Percentiles rank a stretch among this genome's conserved stretches.
Conservation (phyloP, 53 echinoderm and acorn worm species). For the Arbacia lixula region DNA sequence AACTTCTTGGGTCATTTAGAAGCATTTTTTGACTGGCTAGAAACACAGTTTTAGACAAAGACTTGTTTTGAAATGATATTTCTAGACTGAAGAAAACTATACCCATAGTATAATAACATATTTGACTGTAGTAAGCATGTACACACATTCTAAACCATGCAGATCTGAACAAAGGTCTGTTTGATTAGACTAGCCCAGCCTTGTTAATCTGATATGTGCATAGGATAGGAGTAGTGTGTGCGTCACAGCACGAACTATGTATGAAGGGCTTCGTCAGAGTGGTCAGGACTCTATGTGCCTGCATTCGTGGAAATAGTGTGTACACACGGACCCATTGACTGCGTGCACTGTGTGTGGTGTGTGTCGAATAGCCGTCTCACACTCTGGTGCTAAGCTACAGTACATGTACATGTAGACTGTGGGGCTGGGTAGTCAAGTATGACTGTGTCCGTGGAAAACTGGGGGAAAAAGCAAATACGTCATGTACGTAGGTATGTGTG, state of each 20-base stretch:
- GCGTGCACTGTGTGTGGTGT: constrained; percentile 3
- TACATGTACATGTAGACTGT: neutral
- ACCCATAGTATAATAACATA: no score
- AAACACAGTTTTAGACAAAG: no score
- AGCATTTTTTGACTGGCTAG: no score
- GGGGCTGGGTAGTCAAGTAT: no score
- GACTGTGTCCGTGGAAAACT: no score
- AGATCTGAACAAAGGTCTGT: neutral
- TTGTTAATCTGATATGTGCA: constrained; percentile 38
- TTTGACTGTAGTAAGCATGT: no score
- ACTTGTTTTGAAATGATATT: no score
- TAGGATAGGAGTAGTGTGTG: constrained; percentile 24
- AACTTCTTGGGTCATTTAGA: no score
- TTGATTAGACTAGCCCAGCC: neutral
- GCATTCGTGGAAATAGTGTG: neutral
- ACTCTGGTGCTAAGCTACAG: neutral
- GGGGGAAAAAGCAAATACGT: no score
- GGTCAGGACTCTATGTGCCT: neutral
- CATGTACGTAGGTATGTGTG: no score
- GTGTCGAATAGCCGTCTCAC: neutral
- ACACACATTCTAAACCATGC: neutral
- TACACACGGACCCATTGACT: neutral
- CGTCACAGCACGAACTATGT: constrained; percentile 21
- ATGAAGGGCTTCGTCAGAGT: constrained; percentile 11
- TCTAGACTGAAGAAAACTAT: no score